Evolutionary conservation across 37 sponge, comb jelly and placozoan species (phyloP).

Genomic region (Haliclona indistincta): DNA sequence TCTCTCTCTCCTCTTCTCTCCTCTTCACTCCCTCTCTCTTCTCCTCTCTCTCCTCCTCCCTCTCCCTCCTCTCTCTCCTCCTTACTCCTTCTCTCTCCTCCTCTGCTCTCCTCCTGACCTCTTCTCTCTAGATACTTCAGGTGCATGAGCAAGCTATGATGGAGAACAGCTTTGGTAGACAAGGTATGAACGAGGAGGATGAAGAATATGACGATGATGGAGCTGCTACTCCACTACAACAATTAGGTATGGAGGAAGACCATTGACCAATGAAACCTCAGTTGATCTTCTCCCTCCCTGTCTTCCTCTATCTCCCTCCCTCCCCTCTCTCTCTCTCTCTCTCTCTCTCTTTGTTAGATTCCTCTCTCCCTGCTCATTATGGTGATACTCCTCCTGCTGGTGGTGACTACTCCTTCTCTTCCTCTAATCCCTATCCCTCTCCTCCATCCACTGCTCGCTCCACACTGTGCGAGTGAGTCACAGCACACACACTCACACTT

Average conservation of each 20-base stretch:
- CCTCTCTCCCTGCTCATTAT: too few species aligned
- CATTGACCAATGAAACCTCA: too few species aligned
- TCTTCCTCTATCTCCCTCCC: too few species aligned
- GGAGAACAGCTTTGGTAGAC: not conserved
- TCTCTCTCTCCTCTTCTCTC: too few species aligned
- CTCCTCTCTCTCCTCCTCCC: too few species aligned
- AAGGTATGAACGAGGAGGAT: slow-evolving; percentile 32
- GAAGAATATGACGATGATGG: not conserved
- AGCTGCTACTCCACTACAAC: not conserved
- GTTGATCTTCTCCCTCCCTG: too few species aligned
- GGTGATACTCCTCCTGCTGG: too few species aligned
- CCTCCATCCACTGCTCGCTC: slow-evolving; percentile 76
- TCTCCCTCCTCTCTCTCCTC: not conserved
- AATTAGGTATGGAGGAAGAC: too few species aligned
- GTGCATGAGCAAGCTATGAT: not conserved
- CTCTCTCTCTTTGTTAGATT: too few species aligned
- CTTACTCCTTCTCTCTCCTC: not conserved
- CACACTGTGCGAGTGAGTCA: not conserved
- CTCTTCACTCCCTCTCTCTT: too few species aligned
- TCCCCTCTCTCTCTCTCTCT: too few species aligned
- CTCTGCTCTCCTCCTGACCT: not conserved
- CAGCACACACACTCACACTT: not conserved
- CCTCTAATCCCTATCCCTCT: slow-evolving; percentile 13
- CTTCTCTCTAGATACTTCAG: slow-evolving; percentile 10
- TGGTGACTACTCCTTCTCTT: too few species aligned